These are phyloP conservation scores for Meliscaeva auricollis DNA, from an alignment of 2,888 invertebrate genomes.

Conservation along the genomic window DNA sequence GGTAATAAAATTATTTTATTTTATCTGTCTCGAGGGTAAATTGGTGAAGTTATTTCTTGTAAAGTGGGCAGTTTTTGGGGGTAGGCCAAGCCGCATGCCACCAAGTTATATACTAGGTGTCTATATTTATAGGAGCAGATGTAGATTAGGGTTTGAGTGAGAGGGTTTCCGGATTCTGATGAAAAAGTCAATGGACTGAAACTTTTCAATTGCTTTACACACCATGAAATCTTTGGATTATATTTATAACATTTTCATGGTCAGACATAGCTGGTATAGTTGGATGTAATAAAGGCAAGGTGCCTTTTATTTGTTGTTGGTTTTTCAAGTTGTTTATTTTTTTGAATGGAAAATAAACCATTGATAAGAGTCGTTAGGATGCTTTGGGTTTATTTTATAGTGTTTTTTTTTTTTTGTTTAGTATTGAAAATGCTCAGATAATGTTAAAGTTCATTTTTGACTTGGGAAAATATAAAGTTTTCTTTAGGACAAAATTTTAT, in stretches of 20 bases:
- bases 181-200: slow-evolving; percentile 70
- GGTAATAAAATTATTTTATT: slow-evolving; percentile 71
- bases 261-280: slow-evolving; percentile 31
- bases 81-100: not conserved
- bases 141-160: slow-evolving; percentile 3
- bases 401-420: slow-evolving; percentile 15
- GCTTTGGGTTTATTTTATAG: slow-evolving; percentile 43
- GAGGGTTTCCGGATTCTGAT: slow-evolving; percentile 45
- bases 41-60: slow-evolving; percentile 40
- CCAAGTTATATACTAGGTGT: not conserved
- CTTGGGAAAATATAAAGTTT: no score
- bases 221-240: slow-evolving; percentile 73
- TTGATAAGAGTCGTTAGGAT: slow-evolving; percentile 34
- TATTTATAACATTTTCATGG: slow-evolving; percentile 72
- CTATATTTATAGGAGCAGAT: not conserved
- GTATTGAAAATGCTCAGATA: not conserved
- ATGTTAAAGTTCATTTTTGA: not conserved
- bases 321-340: not conserved
- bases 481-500: no score
- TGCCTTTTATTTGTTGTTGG: slow-evolving; percentile 4
- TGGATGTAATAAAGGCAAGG: slow-evolving; percentile 21
- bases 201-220: slow-evolving; percentile 75
- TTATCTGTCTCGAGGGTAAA: slow-evolving; percentile 40
- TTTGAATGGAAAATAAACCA: slow-evolving; percentile 30
- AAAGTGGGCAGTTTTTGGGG: slow-evolving; percentile 20